Conservation (phyloP, 1,140 invertebrate species). For the Neodiprion virginianus region DNA sequence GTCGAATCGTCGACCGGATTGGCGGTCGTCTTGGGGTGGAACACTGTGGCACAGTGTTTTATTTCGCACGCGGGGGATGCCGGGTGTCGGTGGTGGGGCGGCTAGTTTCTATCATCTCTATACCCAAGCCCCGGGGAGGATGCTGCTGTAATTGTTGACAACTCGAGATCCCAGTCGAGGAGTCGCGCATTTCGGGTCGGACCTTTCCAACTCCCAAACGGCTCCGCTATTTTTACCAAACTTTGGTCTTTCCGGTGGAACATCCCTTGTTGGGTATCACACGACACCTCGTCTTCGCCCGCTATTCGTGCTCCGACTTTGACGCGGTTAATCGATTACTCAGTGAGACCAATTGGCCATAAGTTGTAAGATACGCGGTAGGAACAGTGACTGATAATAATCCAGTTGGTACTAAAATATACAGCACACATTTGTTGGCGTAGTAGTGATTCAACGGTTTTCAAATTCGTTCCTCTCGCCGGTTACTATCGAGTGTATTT, state of each 20-base stretch:
- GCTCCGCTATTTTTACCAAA: too few species aligned
- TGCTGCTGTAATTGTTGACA: conserved; percentile 56
- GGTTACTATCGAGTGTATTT: too few species aligned
- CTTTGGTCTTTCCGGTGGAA: too few species aligned
- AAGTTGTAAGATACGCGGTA: too few species aligned
- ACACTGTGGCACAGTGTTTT: conserved; percentile 60
- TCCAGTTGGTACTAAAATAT: too few species aligned
- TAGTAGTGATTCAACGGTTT: too few species aligned
- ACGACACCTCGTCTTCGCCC: conserved; percentile 4
- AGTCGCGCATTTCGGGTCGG: conserved; percentile 49
- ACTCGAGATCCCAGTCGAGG: conserved; percentile 25
- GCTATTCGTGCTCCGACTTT: background rate
- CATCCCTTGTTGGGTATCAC: background rate
- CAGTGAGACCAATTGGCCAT: too few species aligned
- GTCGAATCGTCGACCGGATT: conserved; percentile 34
- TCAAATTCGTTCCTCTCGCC: too few species aligned
- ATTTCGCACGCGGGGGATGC: conserved; percentile 42
- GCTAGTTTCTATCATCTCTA: conserved; percentile 44
- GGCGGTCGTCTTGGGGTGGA: conserved; percentile 49
- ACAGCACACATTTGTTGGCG: too few species aligned
- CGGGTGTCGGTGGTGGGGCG: conserved; percentile 39
- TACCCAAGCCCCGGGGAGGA: conserved; percentile 36
- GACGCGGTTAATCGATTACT: too few species aligned
- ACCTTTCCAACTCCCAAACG: conserved; percentile 34
- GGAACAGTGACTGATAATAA: too few species aligned